Base-by-base conservation (phyloP, 2,113 vertebrate species). In the Parus major region DNA sequence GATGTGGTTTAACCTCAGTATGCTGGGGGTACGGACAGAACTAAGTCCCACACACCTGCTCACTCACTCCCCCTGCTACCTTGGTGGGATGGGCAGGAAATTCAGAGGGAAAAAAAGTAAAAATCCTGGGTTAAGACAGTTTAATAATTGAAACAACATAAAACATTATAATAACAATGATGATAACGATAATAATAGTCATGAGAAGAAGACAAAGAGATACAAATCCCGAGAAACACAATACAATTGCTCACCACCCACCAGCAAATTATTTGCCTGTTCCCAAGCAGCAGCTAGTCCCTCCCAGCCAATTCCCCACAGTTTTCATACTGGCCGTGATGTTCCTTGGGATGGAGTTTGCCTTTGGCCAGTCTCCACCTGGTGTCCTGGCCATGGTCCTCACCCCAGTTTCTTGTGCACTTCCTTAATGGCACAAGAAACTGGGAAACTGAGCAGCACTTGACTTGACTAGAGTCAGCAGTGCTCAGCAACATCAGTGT, bases 371-470 rank as follows among this genome's bases (percentile, higher is more conserved):
- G 24, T 41, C 55, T 47, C n/a, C 41, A n/a, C 27, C n/a, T 47
- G 39, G n/a, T 35, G 29, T 53, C 24, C 78, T 46, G 39, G 78
- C 20, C n/a, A 6, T 15, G 17, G 11, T 41, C 3, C 4, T 5
- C 33, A 1, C 2, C 1, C 2, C 27, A 55, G 5, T 2, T 42
- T 31, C 21, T 19, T 35, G 47, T 69, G 29, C n/a, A 13, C 25
- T 27, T 68, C 11, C 21, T 41, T 7, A 11, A 14, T 11, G 47
- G 23, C n/a, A 47, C n/a, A 13, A 11, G 71, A n/a, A n/a, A n/a
- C n/a, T n/a, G n/a, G 41, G 25, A 61, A 69, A 49, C 25, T 9
- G 47, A 47, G 79, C 29, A 63, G 35, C 23, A 35, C 31, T 28
- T 9, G 35, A 35, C 29, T 61, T n/a, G n/a, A n/a, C n/a, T 19